Percentiles rank a stretch among this genome's conserved stretches.
phyloP scores from a whole-genome alignment of 2,113 vertebrate genomes.

The Brachypodius melanocephalos region DNA sequence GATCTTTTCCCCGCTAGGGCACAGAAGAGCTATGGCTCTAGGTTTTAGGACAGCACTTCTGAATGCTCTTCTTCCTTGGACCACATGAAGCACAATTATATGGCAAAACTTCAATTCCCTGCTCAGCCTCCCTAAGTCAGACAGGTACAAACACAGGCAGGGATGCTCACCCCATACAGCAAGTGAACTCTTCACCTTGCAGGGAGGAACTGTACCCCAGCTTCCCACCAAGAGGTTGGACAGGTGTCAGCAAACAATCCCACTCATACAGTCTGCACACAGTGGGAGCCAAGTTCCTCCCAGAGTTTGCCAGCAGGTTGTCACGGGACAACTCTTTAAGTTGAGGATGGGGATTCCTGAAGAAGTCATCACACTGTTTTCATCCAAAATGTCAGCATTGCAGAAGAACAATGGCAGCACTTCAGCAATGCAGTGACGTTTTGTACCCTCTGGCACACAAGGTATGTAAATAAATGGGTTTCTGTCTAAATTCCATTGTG shows the following conservation, averaged over 20 bases:
- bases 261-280: fast-evolving
- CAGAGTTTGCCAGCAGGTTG: background rate
- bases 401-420: slow-evolving; percentile 1
- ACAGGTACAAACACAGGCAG: background rate
- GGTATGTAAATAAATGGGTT: slow-evolving; percentile 51
- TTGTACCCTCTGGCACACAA: slow-evolving; percentile 31
- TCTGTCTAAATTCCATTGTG: slow-evolving; percentile 42
- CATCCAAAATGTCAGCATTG: background rate
- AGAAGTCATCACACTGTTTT: background rate
- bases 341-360: background rate
- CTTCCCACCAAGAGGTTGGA: background rate
- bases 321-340: background rate
- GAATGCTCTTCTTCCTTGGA: background rate
- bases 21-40: background rate
- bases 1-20: fast-evolving
- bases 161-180: background rate
- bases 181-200: background rate
- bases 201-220: background rate
- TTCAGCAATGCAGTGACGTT: background rate
- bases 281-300: background rate
- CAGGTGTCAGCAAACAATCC: background rate
- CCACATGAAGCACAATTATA: background rate
- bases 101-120: background rate
- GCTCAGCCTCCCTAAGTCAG: background rate
- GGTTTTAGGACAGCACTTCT: background rate